Percentiles rank a stretch among this genome's conserved stretches.
Evolutionary conservation across 2,797 vertebrate genomes (phyloP).

Genomic region (Lacerta bilineata): DNA sequence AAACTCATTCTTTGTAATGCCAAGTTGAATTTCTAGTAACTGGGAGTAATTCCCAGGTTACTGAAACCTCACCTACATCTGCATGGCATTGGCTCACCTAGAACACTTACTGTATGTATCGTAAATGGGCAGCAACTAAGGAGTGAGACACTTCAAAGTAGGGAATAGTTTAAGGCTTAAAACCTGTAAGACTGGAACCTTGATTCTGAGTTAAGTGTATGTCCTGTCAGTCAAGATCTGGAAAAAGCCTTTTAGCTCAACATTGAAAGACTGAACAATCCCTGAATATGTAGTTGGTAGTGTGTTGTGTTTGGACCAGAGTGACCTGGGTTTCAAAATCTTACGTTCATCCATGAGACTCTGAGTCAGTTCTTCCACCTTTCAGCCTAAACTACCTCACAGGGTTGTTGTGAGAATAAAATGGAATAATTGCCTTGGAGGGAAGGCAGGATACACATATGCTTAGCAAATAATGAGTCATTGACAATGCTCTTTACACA

Average conservation of each 20-base stretch:
- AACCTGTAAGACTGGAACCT: conserved; percentile 4
- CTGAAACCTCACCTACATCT: conserved; percentile 65
- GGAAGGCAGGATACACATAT: not conserved
- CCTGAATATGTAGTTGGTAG: not conserved
- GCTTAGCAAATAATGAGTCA: not conserved
- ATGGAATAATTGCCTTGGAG: conserved; percentile 4
- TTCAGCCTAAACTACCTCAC: not conserved
- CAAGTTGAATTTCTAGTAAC: conserved; percentile 67
- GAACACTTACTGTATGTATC: conserved; percentile 55
- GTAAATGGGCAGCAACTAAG: conserved; percentile 47
- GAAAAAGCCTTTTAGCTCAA: not conserved
- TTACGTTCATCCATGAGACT: not conserved
- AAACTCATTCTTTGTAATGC: conserved; percentile 54
- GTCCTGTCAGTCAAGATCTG: not conserved
- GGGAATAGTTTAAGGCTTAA: conserved; percentile 13
- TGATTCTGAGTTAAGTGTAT: conserved; percentile 17
- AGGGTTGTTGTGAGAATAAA: conserved; percentile 4
- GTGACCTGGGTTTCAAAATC: conserved; percentile 2
- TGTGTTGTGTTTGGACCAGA: not conserved
- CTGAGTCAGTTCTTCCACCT: not conserved
- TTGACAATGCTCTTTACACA: conserved; percentile 13
- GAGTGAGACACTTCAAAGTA: conserved; percentile 27
- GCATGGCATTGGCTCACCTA: conserved; percentile 59
- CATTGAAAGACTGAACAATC: not conserved
- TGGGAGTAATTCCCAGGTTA: conserved; percentile 71